Base-by-base conservation (phyloP, 2,888 invertebrate genomes). In the Megastigmus dorsalis region DNA sequence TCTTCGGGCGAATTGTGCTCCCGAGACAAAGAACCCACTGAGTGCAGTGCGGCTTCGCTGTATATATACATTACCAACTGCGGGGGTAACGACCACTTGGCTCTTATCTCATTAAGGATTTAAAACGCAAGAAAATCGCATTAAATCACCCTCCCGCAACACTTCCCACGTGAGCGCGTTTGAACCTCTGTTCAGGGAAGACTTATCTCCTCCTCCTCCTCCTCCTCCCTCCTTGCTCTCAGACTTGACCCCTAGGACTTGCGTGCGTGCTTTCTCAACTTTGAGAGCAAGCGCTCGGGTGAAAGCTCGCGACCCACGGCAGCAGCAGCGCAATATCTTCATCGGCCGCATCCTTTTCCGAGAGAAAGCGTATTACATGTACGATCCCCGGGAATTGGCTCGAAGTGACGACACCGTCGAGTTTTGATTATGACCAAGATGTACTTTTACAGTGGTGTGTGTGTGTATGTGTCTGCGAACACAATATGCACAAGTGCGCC, bases 41-140 rank as follows among this genome's bases (percentile, higher is more conserved):
- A 60, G 52, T 52, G 23, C n/a, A 52, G n/a, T n/a, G n/a, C 54
- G 28, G 18, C 23, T 20, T 45, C 5, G 7, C 50, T n/a, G n/a
- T n/a, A n/a, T n/a, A n/a, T n/a, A n/a, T n/a, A n/a, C n/a, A n/a
- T n/a, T n/a, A n/a, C n/a, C n/a, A n/a, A n/a, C 28, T 3, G 1
- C 38, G 65, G n/a, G 66, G 65, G 57, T 72, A 72, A 60, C 43
- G 72, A 60, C 66, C 72, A 72, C 28, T 59, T 50, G 18, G 36
- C 43, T 59, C 36, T 72, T 72, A 72, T 72, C 72, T 50, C 15
- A n/a, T 66, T 66, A 60, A 15, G n/a, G 59, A 72, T 60, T 66
- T 52, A 9, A 66, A 54, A 41, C 15, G 18, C 41, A 72, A 66
- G 63, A 57, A 65, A 72, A 72, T 72, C 52, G 52, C 45, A 66